A percentile compares a stretch with the other conserved stretches of the same genome.
phyloP scores from a whole-genome alignment of 1,140 invertebrate genomes.

The Hesperophylax magnus region DNA sequence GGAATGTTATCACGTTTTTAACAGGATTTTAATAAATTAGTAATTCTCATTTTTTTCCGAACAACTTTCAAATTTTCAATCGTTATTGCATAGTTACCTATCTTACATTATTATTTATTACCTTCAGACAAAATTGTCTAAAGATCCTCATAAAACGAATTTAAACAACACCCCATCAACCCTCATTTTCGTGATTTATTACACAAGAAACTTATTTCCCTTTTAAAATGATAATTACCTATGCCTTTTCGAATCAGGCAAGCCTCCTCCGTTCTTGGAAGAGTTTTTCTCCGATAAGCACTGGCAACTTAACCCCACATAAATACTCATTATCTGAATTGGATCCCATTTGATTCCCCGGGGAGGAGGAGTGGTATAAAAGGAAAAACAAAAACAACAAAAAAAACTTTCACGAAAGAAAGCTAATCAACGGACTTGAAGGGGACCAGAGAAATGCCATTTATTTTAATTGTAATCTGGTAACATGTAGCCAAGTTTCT shows the following conservation, averaged over 20 bases:
- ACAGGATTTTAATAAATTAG: too few relatives aligned
- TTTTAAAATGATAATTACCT: conserved; percentile 27
- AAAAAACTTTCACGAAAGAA: conserved; percentile 35
- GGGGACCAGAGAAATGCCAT: conserved; percentile 34
- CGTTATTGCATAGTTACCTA: too few relatives aligned
- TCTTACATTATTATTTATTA: too few relatives aligned
- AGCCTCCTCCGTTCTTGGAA: conserved; percentile 9
- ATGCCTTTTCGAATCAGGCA: conserved; percentile 43
- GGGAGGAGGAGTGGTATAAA: conserved; percentile 7
- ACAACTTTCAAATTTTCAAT: too few relatives aligned
- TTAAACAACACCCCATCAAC: not conserved
- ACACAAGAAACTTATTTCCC: conserved; percentile 40
- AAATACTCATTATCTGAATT: conserved; percentile 56
- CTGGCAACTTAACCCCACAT: conserved; percentile 50
- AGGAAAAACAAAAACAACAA: conserved; percentile 15
- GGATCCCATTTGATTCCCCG: conserved; percentile 51
- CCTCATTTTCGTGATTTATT: conserved; percentile 33
- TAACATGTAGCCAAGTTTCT: conserved; percentile 7
- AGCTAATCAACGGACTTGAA: conserved; percentile 36
- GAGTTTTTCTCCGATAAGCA: conserved; percentile 41
- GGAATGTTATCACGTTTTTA: too few relatives aligned
- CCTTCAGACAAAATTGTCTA: too few relatives aligned
- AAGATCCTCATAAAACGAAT: too few relatives aligned
- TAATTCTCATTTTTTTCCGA: too few relatives aligned
- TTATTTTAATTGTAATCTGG: conserved; percentile 42